Conservation (phyloP, 2,113 vertebrate species). For the Vidua chalybeata region DNA sequence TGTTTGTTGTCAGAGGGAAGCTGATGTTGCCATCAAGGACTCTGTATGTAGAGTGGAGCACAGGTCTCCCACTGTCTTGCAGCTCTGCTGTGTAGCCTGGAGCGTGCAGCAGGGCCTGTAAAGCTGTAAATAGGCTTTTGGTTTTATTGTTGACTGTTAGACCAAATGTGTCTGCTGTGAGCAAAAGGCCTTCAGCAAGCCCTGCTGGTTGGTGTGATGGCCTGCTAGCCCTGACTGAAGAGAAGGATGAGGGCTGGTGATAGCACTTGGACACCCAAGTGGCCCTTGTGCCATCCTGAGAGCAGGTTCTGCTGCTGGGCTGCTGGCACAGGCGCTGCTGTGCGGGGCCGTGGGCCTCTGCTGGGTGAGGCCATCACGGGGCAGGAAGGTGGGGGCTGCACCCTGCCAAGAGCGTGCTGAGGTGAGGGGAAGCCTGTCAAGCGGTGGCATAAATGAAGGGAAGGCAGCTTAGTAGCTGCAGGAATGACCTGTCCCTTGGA, state of each 20-base stretch:
- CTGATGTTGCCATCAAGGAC: conserved; percentile 1
- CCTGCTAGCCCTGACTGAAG: background rate
- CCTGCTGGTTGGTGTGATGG: accelerated
- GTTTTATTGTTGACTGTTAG: conserved; percentile 13
- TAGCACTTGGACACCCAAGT: background rate
- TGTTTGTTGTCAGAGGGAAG: background rate
- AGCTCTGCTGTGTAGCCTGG: background rate
- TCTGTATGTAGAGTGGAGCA: background rate
- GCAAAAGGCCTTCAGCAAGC: background rate
- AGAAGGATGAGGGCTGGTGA: background rate
- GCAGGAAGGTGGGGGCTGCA: background rate
- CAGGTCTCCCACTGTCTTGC: background rate
- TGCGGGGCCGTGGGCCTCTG: background rate
- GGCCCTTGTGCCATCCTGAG: background rate
- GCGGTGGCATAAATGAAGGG: background rate
- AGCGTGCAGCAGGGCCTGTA: background rate
- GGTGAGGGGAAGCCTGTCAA: accelerated
- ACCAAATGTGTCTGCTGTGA: background rate
- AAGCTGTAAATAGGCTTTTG: conserved; percentile 23
- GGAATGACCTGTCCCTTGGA: background rate
- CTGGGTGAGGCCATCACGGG: background rate
- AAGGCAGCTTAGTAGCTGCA: background rate
- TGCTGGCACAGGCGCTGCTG: background rate
- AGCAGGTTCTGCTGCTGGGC: background rate
- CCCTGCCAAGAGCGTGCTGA: accelerated